A percentile compares a stretch with the other conserved stretches of the same genome.
Evolutionary conservation across 2,888 invertebrate species (phyloP).

Genomic region (Aphidius colemani): DNA sequence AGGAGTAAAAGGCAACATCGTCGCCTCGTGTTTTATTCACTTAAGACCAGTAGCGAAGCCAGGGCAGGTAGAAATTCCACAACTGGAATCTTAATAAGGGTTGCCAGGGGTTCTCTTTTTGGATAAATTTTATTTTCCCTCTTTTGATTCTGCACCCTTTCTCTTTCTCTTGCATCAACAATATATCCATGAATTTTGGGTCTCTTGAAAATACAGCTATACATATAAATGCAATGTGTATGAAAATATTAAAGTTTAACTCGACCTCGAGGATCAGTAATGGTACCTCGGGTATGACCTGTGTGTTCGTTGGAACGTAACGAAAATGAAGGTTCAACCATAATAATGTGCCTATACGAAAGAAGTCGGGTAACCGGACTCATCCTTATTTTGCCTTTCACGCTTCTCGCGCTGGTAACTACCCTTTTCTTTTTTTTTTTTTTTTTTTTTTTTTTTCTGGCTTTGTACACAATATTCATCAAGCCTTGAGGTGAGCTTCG

Average conservation of each 20-base stretch:
- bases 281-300: conserved; percentile 13
- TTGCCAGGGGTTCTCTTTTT: conserved; percentile 52
- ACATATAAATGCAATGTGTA: not conserved
- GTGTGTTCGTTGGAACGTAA: conserved; percentile 16
- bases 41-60: conserved; percentile 59
- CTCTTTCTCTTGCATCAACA: conserved; percentile 4
- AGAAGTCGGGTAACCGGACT: conserved; percentile 9
- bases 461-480: no score
- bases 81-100: conserved; percentile 60
- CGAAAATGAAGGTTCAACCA: conserved; percentile 18
- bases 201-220: not conserved
- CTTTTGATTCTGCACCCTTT: not conserved
- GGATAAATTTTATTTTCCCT: conserved; percentile 13
- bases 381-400: conserved; percentile 12
- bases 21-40: conserved; percentile 59
- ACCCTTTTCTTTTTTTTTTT: no score
- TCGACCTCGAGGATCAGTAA: conserved; percentile 4
- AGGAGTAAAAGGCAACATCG: conserved; percentile 37
- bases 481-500: no score
- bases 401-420: conserved; percentile 10
- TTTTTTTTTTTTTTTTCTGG: no score
- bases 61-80: conserved; percentile 59
- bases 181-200: not conserved
- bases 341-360: conserved; percentile 10
- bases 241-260: not conserved